These are phyloP conservation scores for Aporophyla lueneburgensis DNA, from an alignment of 2,888 invertebrate species.

Conservation along the genomic window DNA sequence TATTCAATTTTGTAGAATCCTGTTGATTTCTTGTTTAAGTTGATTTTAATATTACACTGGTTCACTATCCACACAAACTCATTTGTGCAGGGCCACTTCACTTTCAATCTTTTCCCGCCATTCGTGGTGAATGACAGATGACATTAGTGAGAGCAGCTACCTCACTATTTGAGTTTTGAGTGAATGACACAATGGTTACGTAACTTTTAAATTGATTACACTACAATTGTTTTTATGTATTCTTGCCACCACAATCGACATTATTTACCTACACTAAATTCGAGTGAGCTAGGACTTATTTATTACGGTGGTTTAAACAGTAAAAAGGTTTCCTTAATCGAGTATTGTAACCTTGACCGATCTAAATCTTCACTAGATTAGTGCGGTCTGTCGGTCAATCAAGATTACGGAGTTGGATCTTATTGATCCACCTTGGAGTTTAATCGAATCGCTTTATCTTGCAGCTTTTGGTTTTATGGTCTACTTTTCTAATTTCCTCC, in stretches of 20 bases:
- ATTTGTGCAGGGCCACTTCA: neutral
- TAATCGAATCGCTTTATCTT: conserved; percentile 19
- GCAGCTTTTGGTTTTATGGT: neutral
- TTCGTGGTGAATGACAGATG: neutral
- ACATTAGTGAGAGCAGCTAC: neutral
- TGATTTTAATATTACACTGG: neutral
- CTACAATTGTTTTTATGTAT: neutral
- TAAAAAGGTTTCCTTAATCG: conserved; percentile 29
- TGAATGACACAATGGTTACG: neutral
- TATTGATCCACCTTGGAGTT: conserved; percentile 41
- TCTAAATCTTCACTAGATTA: conserved; percentile 49
- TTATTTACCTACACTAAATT: neutral
- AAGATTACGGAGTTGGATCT: conserved; percentile 36
- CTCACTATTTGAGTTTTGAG: neutral
- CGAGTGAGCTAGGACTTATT: conserved; percentile 17
- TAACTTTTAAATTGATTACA: neutral
- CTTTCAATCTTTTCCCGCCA: neutral
- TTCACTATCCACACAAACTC: neutral
- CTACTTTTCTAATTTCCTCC: neutral
- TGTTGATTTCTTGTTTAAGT: neutral
- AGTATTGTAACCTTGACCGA: conserved; percentile 32
- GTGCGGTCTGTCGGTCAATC: conserved; percentile 41
- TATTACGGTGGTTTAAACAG: conserved; percentile 7
- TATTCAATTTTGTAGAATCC: neutral
- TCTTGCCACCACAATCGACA: neutral